Conservation (phyloP, 2,888 invertebrate genomes). For the Petrolisthes manimaculis region DNA sequence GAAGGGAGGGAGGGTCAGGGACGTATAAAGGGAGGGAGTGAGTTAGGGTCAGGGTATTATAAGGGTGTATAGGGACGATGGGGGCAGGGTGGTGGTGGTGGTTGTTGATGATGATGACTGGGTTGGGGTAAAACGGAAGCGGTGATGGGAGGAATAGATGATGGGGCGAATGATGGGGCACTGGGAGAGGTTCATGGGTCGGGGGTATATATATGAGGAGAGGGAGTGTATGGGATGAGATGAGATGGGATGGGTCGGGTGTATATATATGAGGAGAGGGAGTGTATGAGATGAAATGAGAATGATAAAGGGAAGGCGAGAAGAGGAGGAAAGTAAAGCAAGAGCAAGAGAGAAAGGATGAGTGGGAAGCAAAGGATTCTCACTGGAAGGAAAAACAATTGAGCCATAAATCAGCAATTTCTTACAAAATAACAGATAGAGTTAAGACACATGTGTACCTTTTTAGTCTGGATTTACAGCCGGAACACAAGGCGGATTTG, state of each 20-base stretch:
- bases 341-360: not conserved
- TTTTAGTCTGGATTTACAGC: too few relatives aligned
- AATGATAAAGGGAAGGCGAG: too few relatives aligned
- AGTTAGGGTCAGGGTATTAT: not conserved
- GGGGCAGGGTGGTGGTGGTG: not conserved
- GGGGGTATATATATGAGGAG: not conserved
- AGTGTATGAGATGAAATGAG: too few relatives aligned
- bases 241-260: too few relatives aligned
- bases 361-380: too few relatives aligned
- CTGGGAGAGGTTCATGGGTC: not conserved
- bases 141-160: not conserved
- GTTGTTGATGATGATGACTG: not conserved
- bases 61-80: too few relatives aligned
- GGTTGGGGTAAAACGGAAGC: not conserved
- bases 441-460: too few relatives aligned
- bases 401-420: too few relatives aligned
- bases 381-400: too few relatives aligned
- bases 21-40: not conserved
- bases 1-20: not conserved
- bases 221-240: too few relatives aligned
- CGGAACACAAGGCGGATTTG: not conserved
- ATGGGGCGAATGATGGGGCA: not conserved
- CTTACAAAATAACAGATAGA: too few relatives aligned
- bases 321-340: not conserved
- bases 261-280: too few relatives aligned